Conservation (phyloP, 2,888 invertebrate species). For the Drosophila merina region DNA sequence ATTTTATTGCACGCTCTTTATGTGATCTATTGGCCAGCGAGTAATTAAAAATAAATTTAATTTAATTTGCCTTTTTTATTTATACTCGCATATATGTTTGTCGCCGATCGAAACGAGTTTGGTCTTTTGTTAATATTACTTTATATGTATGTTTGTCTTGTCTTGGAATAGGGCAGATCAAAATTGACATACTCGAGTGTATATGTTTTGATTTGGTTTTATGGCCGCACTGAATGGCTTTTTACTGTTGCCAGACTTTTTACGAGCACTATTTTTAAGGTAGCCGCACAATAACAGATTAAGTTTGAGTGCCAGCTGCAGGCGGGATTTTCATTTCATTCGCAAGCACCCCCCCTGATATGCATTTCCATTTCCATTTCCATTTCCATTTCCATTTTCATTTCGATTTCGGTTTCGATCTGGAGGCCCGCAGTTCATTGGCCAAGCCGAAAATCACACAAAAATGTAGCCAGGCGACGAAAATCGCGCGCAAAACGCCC, state of each 20-base stretch:
- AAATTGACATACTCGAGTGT: slow-evolving; percentile 17
- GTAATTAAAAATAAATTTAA: slow-evolving; percentile 76
- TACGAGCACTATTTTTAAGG: slow-evolving; percentile 58
- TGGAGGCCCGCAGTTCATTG: slow-evolving; percentile 41
- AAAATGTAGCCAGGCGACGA: slow-evolving; percentile 46
- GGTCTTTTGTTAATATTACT: slow-evolving; percentile 57
- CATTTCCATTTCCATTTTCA: slow-evolving; percentile 33
- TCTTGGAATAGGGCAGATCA: slow-evolving; percentile 40
- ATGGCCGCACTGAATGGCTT: slow-evolving; percentile 70
- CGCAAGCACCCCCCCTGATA: slow-evolving; percentile 1
- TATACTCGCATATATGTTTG: slow-evolving; percentile 49
- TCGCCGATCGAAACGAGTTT: slow-evolving; percentile 66
- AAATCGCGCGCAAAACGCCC: slow-evolving; percentile 61
- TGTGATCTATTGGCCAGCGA: slow-evolving; percentile 67
- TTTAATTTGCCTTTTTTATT: slow-evolving; percentile 66
- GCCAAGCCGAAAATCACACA: slow-evolving; percentile 37
- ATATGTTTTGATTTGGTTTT: slow-evolving; percentile 67
- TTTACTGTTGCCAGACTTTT: slow-evolving; percentile 71
- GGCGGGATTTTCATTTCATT: slow-evolving; percentile 34
- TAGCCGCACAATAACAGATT: slow-evolving; percentile 59
- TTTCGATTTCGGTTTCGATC: slow-evolving; percentile 28
- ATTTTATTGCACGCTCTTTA: slow-evolving; percentile 74
- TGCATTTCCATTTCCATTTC: slow-evolving; percentile 13
- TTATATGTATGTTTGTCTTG: slow-evolving; percentile 46
- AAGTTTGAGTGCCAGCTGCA: slow-evolving; percentile 57